Percentiles rank a stretch among this genome's conserved stretches.
phyloP scores from a whole-genome alignment of 2,113 vertebrate species.

The Ictalurus furcatus region DNA sequence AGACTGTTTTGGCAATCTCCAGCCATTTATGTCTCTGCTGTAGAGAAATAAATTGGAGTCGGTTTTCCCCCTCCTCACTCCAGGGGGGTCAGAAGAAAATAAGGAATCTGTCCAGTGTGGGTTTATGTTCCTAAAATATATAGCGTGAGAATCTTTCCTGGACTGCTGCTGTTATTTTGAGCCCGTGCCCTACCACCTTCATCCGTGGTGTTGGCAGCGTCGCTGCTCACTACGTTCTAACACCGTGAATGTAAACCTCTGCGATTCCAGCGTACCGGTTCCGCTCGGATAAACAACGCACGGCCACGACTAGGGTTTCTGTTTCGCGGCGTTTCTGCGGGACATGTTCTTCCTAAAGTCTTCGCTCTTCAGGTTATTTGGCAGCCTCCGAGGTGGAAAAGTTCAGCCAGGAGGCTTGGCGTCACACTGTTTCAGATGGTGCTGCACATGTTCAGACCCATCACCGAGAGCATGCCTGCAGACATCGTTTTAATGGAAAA shows the following conservation, averaged over 20 bases:
- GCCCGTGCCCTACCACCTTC: conserved; percentile 33
- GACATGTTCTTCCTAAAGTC: conserved; percentile 45
- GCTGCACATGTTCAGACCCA: conserved; percentile 53
- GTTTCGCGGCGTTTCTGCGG: conserved; percentile 49
- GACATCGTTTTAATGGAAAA: conserved; percentile 37
- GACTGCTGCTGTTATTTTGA: conserved; percentile 46
- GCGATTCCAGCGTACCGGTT: conserved; percentile 46
- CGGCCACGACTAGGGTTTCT: conserved; percentile 48
- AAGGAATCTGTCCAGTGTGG: conserved; percentile 54
- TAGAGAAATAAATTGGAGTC: conserved; percentile 41
- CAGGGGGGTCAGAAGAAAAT: conserved; percentile 32
- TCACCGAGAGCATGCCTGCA: conserved; percentile 35
- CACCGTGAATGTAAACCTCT: conserved; percentile 47
- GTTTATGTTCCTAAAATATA: conserved; percentile 53
- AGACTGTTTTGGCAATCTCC: conserved; percentile 39
- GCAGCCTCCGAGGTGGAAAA: conserved; percentile 45
- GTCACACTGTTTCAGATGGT: conserved; percentile 39
- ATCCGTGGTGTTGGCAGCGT: conserved; percentile 45
- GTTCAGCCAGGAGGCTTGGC: conserved; percentile 59
- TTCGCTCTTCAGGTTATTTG: conserved; percentile 52
- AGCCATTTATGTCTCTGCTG: conserved; percentile 27
- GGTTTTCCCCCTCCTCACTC: conserved; percentile 14
- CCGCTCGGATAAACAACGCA: conserved; percentile 44
- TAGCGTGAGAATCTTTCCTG: conserved; percentile 49
- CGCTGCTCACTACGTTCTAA: conserved; percentile 45